Evolutionary conservation across 2,797 vertebrate species (phyloP).

Genomic region (Hephaestus fuliginosus): DNA sequence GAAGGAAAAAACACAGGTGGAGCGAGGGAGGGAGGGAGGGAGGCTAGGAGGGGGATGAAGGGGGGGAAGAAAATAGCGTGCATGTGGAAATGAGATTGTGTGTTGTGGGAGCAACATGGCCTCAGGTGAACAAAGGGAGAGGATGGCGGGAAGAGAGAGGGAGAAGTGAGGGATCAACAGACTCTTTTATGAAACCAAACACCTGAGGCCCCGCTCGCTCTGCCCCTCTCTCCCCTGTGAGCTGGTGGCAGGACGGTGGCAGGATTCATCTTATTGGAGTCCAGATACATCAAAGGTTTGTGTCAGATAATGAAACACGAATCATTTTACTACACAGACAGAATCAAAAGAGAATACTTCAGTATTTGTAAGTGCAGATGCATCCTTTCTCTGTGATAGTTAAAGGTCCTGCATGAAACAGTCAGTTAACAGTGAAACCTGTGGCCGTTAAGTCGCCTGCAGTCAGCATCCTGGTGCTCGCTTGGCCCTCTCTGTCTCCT

Average conservation of each 20-base stretch:
- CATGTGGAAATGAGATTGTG: slow-evolving; percentile 53
- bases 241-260: slow-evolving; percentile 16
- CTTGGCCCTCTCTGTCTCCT: no score
- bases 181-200: slow-evolving; percentile 50
- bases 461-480: no score
- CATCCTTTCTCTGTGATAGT: neutral
- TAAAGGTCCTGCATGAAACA: neutral
- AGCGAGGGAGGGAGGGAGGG: neutral
- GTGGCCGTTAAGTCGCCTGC: no score
- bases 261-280: slow-evolving; percentile 31
- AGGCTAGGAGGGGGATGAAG: no score
- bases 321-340: neutral
- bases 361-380: neutral
- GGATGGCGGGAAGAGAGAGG: neutral
- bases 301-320: slow-evolving; percentile 10
- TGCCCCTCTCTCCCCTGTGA: slow-evolving; percentile 17
- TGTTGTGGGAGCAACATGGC: slow-evolving; percentile 45
- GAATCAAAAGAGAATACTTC: neutral
- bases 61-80: slow-evolving; percentile 9
- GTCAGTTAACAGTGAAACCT: no score
- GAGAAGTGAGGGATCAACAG: slow-evolving; percentile 53
- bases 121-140: slow-evolving; percentile 49
- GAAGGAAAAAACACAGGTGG: neutral
- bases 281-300: slow-evolving; percentile 11
- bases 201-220: slow-evolving; percentile 53